Evolutionary conservation across 2,888 invertebrate species (phyloP).

Genomic region (Drymonia ruficornis): DNA sequence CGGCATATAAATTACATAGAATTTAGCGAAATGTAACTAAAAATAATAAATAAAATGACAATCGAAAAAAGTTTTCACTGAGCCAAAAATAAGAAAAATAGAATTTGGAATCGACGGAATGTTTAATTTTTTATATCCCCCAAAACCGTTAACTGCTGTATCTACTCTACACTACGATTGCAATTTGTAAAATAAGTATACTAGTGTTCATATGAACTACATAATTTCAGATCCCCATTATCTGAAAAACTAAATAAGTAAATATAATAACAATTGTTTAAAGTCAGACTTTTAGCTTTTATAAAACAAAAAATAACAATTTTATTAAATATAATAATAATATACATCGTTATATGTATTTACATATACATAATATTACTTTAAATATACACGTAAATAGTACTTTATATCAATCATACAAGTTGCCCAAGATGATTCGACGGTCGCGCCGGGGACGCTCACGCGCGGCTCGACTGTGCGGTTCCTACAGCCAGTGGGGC

Average conservation of each 20-base stretch:
- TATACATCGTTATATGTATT: conserved; percentile 82
- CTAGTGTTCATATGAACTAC: conserved; percentile 69
- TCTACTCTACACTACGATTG: conserved; percentile 65
- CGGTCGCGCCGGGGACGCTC: conserved; percentile 35
- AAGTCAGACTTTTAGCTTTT: conserved; percentile 84
- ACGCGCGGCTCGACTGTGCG: too few relatives aligned
- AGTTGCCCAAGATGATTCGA: conserved; percentile 45
- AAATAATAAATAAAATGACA: conserved; percentile 42
- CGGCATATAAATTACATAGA: conserved; percentile 11
- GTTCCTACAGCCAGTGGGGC: too few relatives aligned
- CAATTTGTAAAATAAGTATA: conserved; percentile 65
- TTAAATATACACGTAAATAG: conserved; percentile 80
- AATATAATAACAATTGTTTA: conserved; percentile 75
- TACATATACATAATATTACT: conserved; percentile 82
- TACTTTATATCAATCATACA: conserved; percentile 71
- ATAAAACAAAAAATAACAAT: conserved; percentile 78
- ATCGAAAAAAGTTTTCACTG: conserved; percentile 44
- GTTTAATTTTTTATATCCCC: conserved; percentile 72
- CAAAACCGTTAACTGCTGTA: conserved; percentile 61
- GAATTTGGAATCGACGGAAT: conserved; percentile 76
- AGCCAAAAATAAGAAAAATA: conserved; percentile 53
- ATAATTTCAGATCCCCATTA: conserved; percentile 68
- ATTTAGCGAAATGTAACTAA: conserved; percentile 37
- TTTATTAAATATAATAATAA: conserved; percentile 79
- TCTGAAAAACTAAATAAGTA: conserved; percentile 69